Conservation (phyloP, 2,797 vertebrate genomes). For the Sardinella longiceps region DNA sequence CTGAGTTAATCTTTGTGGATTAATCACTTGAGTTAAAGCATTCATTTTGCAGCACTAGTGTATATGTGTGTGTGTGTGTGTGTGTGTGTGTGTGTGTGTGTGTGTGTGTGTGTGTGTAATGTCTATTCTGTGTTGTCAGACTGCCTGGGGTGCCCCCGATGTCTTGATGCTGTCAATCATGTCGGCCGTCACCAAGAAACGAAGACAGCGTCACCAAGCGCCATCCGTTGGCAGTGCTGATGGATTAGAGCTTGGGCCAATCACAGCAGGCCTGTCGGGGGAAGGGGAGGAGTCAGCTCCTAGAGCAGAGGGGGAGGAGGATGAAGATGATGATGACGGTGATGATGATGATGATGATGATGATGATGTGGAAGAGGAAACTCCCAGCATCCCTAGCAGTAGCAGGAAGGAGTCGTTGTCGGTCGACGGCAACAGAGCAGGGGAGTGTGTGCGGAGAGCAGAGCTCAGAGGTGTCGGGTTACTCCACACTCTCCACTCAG, state of each 20-base stretch:
- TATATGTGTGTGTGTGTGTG: too few relatives aligned
- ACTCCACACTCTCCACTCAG: slow-evolving; percentile 93
- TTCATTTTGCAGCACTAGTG: too few relatives aligned
- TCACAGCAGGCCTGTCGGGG: slow-evolving; percentile 67
- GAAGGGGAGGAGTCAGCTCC: slow-evolving; percentile 60
- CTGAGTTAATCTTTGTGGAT: too few relatives aligned
- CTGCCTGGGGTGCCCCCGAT: slow-evolving; percentile 87
- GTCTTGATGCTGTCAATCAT: slow-evolving; percentile 95
- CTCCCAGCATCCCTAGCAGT: slow-evolving; percentile 40
- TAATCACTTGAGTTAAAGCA: too few relatives aligned
- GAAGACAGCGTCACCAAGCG: slow-evolving; percentile 85
- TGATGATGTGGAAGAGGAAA: slow-evolving; percentile 56
- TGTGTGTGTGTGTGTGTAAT: not conserved
- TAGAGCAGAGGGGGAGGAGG: slow-evolving; percentile 66
- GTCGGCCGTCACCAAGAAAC: slow-evolving; percentile 91
- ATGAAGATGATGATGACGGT: slow-evolving; percentile 66
- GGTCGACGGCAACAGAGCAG: slow-evolving; percentile 63
- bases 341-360: slow-evolving; percentile 67
- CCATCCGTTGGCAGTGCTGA: slow-evolving; percentile 92
- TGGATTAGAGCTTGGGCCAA: slow-evolving; percentile 88
- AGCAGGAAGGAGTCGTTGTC: slow-evolving; percentile 61
- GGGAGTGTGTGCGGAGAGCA: slow-evolving; percentile 80
- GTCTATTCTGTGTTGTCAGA: slow-evolving; percentile 66
- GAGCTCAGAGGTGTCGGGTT: slow-evolving; percentile 93
- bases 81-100: too few relatives aligned